Percentiles rank a stretch among this genome's conserved stretches.
Conservation (phyloP, 2,797 vertebrate species). For the Botia almorhae region DNA sequence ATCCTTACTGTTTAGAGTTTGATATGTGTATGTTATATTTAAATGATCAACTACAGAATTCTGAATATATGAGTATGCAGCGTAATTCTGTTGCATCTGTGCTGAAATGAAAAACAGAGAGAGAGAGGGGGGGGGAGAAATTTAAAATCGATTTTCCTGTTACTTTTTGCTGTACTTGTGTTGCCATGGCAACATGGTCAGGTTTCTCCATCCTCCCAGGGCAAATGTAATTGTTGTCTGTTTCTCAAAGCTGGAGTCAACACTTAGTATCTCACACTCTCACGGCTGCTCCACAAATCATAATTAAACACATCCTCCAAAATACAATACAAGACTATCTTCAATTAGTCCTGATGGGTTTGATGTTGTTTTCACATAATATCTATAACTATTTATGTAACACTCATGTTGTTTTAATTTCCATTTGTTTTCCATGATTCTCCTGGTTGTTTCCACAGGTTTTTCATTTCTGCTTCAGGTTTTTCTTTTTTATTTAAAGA, state of each 20-base stretch:
- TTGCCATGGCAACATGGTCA: conserved; percentile 85
- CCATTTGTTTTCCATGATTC: neutral
- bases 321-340: neutral
- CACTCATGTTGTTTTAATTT: neutral
- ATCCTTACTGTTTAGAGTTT: conserved; percentile 1
- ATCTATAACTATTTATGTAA: neutral
- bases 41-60: conserved; percentile 17
- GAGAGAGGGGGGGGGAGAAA: conserved; percentile 66
- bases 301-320: neutral
- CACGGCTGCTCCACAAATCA: conserved; percentile 14
- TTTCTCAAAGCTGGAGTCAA: conserved; percentile 74
- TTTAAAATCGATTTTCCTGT: conserved; percentile 82
- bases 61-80: conserved; percentile 7
- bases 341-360: neutral
- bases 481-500: no score
- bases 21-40: conserved; percentile 22
- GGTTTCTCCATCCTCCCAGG: conserved; percentile 82
- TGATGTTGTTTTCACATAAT: neutral
- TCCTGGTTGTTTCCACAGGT: neutral
- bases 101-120: conserved; percentile 32
- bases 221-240: conserved; percentile 84
- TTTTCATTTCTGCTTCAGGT: neutral
- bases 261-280: conserved; percentile 62
- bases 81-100: conserved; percentile 35
- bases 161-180: conserved; percentile 84